Evolutionary conservation across 2,888 invertebrate genomes (phyloP).

Genomic region (Caenorhabditis panamensis): DNA sequence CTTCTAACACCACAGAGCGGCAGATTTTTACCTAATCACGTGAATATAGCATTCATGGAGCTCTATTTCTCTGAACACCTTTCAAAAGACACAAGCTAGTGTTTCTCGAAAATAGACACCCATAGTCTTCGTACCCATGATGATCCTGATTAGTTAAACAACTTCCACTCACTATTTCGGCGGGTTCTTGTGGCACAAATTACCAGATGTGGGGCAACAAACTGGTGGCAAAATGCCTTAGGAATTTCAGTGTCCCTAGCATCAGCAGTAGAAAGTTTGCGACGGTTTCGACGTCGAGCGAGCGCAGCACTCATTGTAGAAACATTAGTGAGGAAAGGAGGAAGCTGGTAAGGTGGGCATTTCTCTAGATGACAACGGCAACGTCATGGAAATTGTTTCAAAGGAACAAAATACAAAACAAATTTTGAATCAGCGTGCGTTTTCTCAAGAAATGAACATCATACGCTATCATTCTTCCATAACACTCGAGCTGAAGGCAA

Average conservation of each 20-base stretch:
- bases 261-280: constrained; percentile 41
- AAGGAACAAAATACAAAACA: neutral
- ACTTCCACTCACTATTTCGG: constrained; percentile 50
- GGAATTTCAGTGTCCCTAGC: too few species aligned
- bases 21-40: neutral
- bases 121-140: too few species aligned
- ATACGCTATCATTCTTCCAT: too few species aligned
- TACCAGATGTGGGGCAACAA: constrained; percentile 32
- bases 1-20: neutral
- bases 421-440: neutral
- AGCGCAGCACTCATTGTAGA: neutral
- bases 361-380: neutral
- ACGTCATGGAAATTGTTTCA: neutral
- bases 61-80: neutral
- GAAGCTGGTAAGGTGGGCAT: neutral
- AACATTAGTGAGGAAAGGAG: neutral
- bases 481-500: too few species aligned
- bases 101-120: neutral
- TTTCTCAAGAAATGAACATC: too few species aligned
- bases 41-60: too few species aligned
- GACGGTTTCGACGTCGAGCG: constrained; percentile 18
- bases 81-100: neutral
- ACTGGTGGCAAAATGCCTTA: constrained; percentile 32
- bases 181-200: constrained; percentile 40
- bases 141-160: too few species aligned